These are phyloP conservation scores for Steatocranus sp. DNA, from an alignment of 2,797 vertebrate genomes.

Conservation along the genomic window DNA sequence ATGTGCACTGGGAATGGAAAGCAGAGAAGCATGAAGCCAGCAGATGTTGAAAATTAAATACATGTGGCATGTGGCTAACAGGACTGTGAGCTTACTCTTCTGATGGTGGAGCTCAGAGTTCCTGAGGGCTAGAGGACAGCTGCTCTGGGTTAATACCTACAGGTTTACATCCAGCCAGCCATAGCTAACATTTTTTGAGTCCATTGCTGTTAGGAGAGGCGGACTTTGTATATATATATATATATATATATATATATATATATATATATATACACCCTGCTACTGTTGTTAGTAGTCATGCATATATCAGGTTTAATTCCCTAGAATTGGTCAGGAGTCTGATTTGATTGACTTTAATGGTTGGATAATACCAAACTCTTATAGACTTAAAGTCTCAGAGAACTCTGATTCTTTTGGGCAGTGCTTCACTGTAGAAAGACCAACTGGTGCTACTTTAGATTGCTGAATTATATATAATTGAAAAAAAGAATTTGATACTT, in stretches of 20 bases:
- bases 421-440: slow-evolving; percentile 1
- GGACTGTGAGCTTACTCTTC: slow-evolving; percentile 73
- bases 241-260: neutral
- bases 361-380: slow-evolving; percentile 41
- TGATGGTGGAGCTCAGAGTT: slow-evolving; percentile 63
- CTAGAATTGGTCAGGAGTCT: slow-evolving; percentile 26
- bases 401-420: slow-evolving; percentile 21
- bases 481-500: slow-evolving; percentile 29
- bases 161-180: slow-evolving; percentile 61
- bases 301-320: slow-evolving; percentile 7
- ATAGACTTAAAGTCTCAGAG: slow-evolving; percentile 13
- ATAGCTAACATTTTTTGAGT: slow-evolving; percentile 32
- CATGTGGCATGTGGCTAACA: slow-evolving; percentile 75
- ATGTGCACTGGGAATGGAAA: slow-evolving; percentile 89
- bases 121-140: slow-evolving; percentile 55
- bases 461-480: slow-evolving; percentile 39
- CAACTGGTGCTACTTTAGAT: slow-evolving; percentile 43
- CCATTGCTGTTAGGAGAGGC: slow-evolving; percentile 41
- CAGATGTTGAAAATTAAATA: slow-evolving; percentile 94
- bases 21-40: slow-evolving; percentile 80
- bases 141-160: slow-evolving; percentile 74
- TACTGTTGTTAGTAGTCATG: slow-evolving; percentile 35
- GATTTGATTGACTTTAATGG: slow-evolving; percentile 38
- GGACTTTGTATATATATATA: slow-evolving; percentile 1
- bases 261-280: slow-evolving; percentile 2